phyloP scores from a whole-genome alignment of 2,888 invertebrate genomes.

The Drosophila ezoana region DNA sequence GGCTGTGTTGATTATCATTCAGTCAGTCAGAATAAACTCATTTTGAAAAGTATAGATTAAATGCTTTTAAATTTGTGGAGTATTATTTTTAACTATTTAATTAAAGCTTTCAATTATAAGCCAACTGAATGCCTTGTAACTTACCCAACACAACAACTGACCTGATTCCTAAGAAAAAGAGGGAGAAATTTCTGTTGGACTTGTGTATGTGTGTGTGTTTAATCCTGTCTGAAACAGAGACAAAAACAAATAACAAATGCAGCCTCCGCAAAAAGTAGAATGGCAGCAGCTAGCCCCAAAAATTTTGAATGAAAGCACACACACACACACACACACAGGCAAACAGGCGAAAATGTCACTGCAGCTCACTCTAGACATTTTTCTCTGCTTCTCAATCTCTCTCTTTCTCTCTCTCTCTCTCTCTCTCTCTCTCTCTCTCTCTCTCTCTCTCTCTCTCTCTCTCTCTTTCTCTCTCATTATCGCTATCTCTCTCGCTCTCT shows the following conservation, averaged over 20 bases:
- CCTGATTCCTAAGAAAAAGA: conserved; percentile 57
- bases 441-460: conserved; percentile 46
- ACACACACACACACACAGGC: not conserved
- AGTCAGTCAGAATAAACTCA: no score
- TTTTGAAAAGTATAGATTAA: not conserved
- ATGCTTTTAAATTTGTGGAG: not conserved
- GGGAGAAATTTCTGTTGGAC: conserved; percentile 24
- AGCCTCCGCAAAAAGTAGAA: conserved; percentile 42
- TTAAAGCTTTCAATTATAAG: conserved; percentile 4
- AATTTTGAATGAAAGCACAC: conserved; percentile 16
- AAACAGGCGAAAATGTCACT: conserved; percentile 26
- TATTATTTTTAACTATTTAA: not conserved
- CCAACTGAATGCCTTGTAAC: not conserved
- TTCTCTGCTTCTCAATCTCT: not conserved
- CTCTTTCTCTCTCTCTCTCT: not conserved
- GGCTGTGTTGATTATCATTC: no score
- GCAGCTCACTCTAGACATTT: conserved; percentile 16
- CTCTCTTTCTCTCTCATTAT: conserved; percentile 7
- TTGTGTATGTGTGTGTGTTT: conserved; percentile 14
- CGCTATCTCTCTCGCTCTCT: conserved; percentile 47
- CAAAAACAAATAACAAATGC: conserved; percentile 66
- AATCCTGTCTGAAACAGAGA: conserved; percentile 42
- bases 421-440: conserved; percentile 3
- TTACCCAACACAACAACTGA: conserved; percentile 42
- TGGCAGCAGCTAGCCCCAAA: conserved; percentile 16